A percentile compares a stretch with the other conserved stretches of the same genome.
Conservation (phyloP, 2,888 invertebrate genomes). For the Crepidodera aurea region DNA sequence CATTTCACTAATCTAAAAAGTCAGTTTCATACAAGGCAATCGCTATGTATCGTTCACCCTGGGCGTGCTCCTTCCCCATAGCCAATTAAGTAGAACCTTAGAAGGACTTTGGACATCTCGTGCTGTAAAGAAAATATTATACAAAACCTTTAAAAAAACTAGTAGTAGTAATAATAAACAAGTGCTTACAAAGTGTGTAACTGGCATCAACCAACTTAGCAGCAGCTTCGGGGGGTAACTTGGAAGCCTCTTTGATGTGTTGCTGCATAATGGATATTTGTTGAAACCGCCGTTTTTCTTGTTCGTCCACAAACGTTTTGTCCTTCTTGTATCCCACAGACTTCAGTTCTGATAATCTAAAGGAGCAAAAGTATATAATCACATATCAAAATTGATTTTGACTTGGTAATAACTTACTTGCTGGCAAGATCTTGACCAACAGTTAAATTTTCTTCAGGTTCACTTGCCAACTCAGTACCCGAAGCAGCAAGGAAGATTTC, state of each 20-base stretch:
- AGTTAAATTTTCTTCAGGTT: constrained; percentile 40
- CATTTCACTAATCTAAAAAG: constrained; percentile 29
- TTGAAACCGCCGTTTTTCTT: constrained; percentile 74
- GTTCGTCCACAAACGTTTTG: constrained; percentile 77
- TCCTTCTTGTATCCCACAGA: constrained; percentile 78
- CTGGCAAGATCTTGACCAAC: constrained; percentile 45
- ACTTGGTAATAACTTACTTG: constrained; percentile 49
- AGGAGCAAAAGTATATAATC: constrained; percentile 13
- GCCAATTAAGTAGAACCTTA: constrained; percentile 81
- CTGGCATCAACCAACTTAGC: constrained; percentile 75
- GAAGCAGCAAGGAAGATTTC: constrained; percentile 50
- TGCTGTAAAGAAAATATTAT: constrained; percentile 65
- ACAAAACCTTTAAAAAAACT: too few relatives aligned
- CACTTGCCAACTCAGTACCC: constrained; percentile 53
- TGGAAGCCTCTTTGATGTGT: constrained; percentile 72
- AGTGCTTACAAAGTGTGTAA: constrained; percentile 75
- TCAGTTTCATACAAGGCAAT: constrained; percentile 32
- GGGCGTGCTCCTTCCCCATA: constrained; percentile 79
- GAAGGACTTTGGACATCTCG: constrained; percentile 82
- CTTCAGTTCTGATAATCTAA: constrained; percentile 78
- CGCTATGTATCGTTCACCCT: constrained; percentile 63
- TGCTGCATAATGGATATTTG: constrained; percentile 77
- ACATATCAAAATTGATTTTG: not conserved
- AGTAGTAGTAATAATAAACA: too few relatives aligned
- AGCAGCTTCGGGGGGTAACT: constrained; percentile 76